Base-by-base conservation (phyloP, 2,113 vertebrate genomes). In the Eclectus roratus region DNA sequence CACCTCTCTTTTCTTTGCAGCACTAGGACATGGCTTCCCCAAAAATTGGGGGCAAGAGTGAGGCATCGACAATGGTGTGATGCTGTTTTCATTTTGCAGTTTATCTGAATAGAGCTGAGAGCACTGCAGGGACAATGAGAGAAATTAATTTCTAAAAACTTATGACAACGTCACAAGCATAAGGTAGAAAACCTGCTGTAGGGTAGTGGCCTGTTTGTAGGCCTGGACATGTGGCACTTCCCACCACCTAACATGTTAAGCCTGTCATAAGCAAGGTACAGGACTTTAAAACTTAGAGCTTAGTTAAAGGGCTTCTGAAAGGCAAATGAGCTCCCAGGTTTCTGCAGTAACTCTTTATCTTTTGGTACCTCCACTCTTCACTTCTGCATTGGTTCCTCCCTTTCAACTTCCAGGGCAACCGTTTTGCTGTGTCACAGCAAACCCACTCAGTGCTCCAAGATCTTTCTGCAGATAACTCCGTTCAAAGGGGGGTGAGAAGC, bases 1-100 rank as follows among this genome's bases (percentile, higher is more conserved):
- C 17, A 11, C 56, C 24, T 69, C 33, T 77, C 29, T 23, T 73
- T 58, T 37, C 77, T 64, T 65, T 24, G 39, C 0, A 2, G 23
- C 10, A 1, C 52, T 1, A 0, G 64, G 35, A 72, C 50, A 27
- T 17, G 66, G 14, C 43, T 77, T 82, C 50, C 65, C 13, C 65
- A 0, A 2, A 85, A 84, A 60, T 9, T 10, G 1, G 86, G 60
- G 73, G 69, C 89, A 43, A 12, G 88, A 85, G 61, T 0, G 3
- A 91, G 64, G 60, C 41, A n/a, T 5, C 10, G 6, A 85, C 88
- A 85, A 74, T 35, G 65, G 60, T 65, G 80, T 50, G 80, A 84
- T 43, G 39, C 78, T 41, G 33, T 87, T 95, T 94, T 95, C 85
- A 83, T 94, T 93, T 93, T 97, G 93, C 95, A 92, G 80, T 85